Evolutionary conservation across 2,797 vertebrate genomes (phyloP).

Genomic region (Adrianichthys oophorus): DNA sequence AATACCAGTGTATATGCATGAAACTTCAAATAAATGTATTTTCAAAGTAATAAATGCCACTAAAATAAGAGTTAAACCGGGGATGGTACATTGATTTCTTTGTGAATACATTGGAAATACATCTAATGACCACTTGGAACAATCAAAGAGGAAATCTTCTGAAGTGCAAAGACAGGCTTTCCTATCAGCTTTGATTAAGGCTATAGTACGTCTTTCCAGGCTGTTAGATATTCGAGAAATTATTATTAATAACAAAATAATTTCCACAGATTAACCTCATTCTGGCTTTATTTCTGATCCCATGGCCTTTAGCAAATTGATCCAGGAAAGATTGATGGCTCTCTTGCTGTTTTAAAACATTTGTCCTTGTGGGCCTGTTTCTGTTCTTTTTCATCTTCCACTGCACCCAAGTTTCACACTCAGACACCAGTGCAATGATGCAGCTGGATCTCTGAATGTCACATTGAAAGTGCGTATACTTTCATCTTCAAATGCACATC

Average conservation of each 20-base stretch:
- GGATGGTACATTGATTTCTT: conserved; percentile 41
- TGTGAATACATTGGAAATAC: conserved; percentile 37
- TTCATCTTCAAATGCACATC: conserved; percentile 2
- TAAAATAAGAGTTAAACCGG: conserved; percentile 17
- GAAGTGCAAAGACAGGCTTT: conserved; percentile 68
- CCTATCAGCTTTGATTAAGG: conserved; percentile 82
- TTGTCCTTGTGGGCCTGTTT: conserved; percentile 78
- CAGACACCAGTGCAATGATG: conserved; percentile 74
- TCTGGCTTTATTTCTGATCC: conserved; percentile 76
- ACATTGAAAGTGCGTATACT: conserved; percentile 71
- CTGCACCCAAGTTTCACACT: conserved; percentile 25
- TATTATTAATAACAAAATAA: conserved; percentile 86
- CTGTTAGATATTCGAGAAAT: conserved; percentile 81
- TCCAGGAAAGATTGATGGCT: conserved; percentile 82
- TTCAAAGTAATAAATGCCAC: conserved; percentile 24
- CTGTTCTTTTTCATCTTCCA: conserved; percentile 44
- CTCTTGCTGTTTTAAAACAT: conserved; percentile 71
- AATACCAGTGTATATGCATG: conserved; percentile 39
- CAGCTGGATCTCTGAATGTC: conserved; percentile 74
- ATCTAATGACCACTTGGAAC: conserved; percentile 57
- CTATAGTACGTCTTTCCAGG: conserved; percentile 78
- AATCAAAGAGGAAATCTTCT: conserved; percentile 58
- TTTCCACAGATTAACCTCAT: conserved; percentile 84
- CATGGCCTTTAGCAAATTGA: conserved; percentile 81
- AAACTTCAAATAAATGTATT: conserved; percentile 35